A percentile compares a stretch with the other conserved stretches of the same genome.
Conservation (phyloP, 2,113 vertebrate genomes). For the Alectura lathami region DNA sequence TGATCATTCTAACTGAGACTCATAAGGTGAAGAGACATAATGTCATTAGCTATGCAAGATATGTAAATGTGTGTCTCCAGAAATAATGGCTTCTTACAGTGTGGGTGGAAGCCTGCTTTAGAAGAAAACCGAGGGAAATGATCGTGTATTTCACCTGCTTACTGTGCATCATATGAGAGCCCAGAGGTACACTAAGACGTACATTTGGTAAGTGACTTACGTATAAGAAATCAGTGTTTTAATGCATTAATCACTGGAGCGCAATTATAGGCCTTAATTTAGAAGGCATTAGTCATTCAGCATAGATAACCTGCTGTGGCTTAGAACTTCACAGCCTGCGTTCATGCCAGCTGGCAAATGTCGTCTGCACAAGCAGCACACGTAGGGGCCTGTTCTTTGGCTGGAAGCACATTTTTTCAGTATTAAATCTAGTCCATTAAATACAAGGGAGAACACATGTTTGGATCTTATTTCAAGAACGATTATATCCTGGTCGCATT, state of each 20-base stretch:
- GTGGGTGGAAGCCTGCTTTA: not conserved
- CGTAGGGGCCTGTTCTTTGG: not conserved
- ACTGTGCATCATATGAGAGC: not conserved
- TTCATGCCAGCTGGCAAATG: constrained; percentile 6
- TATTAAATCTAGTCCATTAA: constrained; percentile 9
- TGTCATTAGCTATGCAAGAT: not conserved
- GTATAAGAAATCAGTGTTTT: constrained; percentile 3
- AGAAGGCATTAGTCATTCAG: not conserved
- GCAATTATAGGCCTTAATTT: constrained; percentile 20
- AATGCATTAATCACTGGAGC: constrained; percentile 42
- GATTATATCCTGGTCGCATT: not conserved
- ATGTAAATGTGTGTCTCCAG: not conserved
- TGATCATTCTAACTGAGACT: not conserved
- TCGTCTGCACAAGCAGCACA: not conserved
- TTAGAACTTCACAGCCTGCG: constrained; percentile 16
- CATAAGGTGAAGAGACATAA: not conserved
- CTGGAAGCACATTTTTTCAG: not conserved
- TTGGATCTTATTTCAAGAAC: constrained; percentile 15
- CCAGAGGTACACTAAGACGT: not conserved
- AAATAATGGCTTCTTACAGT: constrained; percentile 15
- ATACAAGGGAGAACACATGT: not conserved
- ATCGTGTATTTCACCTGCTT: not conserved
- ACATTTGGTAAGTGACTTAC: not conserved
- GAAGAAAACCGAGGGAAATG: not conserved
- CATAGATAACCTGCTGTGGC: constrained; percentile 5